Percentiles rank a stretch among this genome's conserved stretches.
phyloP scores from a whole-genome alignment of 2,113 vertebrate species.

The Triplophysa dalaica region DNA sequence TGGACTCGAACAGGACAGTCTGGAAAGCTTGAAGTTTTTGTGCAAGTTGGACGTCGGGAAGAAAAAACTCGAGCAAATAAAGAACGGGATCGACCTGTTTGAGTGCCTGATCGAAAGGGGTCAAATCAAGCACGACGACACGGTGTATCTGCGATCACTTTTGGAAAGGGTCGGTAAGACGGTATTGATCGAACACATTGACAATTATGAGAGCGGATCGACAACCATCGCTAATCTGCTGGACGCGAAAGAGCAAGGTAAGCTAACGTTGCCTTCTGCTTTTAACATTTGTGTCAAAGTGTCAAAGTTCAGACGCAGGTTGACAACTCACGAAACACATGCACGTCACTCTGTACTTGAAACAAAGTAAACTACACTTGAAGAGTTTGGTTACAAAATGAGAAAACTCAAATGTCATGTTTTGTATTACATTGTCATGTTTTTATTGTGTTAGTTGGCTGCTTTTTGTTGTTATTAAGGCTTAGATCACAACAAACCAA shows the following conservation, averaged over 20 bases:
- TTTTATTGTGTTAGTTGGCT: no score
- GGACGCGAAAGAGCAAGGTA: slow-evolving; percentile 64
- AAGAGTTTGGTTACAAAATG: no score
- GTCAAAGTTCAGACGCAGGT: no score
- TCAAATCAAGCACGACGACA: neutral
- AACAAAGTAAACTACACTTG: no score
- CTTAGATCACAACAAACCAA: no score
- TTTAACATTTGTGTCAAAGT: no score
- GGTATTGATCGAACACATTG: slow-evolving; percentile 58
- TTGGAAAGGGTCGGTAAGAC: slow-evolving; percentile 33
- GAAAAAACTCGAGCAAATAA: slow-evolving; percentile 54
- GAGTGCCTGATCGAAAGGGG: slow-evolving; percentile 62
- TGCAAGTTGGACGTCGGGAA: slow-evolving; percentile 59
- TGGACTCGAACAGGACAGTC: slow-evolving; percentile 25
- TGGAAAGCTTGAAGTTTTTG: slow-evolving; percentile 70
- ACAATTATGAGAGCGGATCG: slow-evolving; percentile 33
- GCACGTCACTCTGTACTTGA: no score
- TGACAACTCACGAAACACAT: no score
- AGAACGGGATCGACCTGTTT: slow-evolving; percentile 63
- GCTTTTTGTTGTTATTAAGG: no score
- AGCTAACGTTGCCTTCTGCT: slow-evolving; percentile 44
- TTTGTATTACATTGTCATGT: no score
- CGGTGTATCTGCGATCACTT: neutral
- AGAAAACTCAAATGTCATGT: no score
- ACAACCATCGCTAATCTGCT: fast-evolving